Evolutionary conservation across 2,888 invertebrate species (phyloP), one percentile per base, ranked within the genome.

Genomic region (Microctonus aethiopoides): DNA sequence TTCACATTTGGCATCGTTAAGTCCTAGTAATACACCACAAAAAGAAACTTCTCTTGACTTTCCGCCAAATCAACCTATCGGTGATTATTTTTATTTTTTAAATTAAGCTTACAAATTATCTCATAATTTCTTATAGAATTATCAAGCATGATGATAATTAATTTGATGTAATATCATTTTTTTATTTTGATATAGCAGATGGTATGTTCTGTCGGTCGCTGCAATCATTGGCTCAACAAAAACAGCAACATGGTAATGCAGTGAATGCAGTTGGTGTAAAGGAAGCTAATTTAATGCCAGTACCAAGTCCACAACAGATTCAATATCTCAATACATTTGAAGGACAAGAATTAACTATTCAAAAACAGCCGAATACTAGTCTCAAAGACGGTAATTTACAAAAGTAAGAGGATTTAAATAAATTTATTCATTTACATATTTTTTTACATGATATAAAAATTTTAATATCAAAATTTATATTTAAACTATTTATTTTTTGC

Each of bases 301-400:
- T 97, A 81, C 97, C 97, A 77, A 97, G 97, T 76, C 97, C 97
- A 70, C 96, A 97, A 88, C 97, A 96, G 90, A 96, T 97, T 85
- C 96, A 95, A 79, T 97, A 97, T 89, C 91, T 97, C 83, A 96
- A 95, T 89, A 94, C 96, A 80, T 97, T 97, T 87, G 97, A 97
- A 90, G 96, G 96, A 74, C 97, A 97, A 90, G 97, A 97, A 88
- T 89, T 97, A 83, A 97, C 96, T 79, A 97, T 97, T 88, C 97
- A 97, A 86, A 97, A 97, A 87, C 97, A 97, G 88, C 95, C 96
- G 61, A 97, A 97, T 86, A 95, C 95, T 51, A 95, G 95, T 87
- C 88, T 95, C 74, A 94, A 94, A 87, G 94, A 94, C 86, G 91
- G 91, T 83, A 91, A 90, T 77, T 87, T 89, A 84, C 92, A 93